Conservation (phyloP, 1,140 invertebrate species). For the Macrobrachium nipponense region DNA sequence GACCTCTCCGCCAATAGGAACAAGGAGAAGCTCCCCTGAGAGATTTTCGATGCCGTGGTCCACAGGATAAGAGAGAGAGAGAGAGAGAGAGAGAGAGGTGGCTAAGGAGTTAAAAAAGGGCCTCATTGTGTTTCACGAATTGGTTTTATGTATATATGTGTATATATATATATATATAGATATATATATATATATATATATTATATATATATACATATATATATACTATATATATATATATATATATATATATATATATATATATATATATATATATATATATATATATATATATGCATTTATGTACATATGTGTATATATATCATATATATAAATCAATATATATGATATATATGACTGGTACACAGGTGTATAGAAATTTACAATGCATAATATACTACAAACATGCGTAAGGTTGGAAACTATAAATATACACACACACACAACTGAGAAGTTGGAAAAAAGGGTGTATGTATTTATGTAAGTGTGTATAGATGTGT, state of each 20-base stretch:
- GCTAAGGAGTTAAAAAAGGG: too few species aligned
- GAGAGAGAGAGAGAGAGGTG: too few species aligned
- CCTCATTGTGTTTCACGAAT: background rate
- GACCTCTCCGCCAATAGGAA: too few species aligned
- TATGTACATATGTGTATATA: constrained; percentile 16
- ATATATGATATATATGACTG: constrained; percentile 3
- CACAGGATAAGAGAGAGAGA: too few species aligned
- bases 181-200: constrained; percentile 3
- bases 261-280: constrained; percentile 10
- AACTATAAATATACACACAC: background rate
- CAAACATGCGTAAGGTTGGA: too few species aligned
- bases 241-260: constrained; percentile 11
- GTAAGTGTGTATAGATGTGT: background rate
- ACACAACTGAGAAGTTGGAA: too few species aligned
- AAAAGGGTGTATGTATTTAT: too few species aligned
- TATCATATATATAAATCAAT: constrained; percentile 19
- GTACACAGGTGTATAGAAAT: background rate
- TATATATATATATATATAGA: constrained; percentile 23
- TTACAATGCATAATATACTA: background rate
- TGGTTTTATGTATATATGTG: constrained; percentile 16
- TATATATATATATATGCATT: background rate
- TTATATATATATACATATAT: background rate
- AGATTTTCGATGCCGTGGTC: too few species aligned
- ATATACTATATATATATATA: background rate
- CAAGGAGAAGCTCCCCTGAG: too few species aligned